These are phyloP conservation scores for Sesamia inferens DNA, from an alignment of 2,888 invertebrate species.

Conservation along the genomic window DNA sequence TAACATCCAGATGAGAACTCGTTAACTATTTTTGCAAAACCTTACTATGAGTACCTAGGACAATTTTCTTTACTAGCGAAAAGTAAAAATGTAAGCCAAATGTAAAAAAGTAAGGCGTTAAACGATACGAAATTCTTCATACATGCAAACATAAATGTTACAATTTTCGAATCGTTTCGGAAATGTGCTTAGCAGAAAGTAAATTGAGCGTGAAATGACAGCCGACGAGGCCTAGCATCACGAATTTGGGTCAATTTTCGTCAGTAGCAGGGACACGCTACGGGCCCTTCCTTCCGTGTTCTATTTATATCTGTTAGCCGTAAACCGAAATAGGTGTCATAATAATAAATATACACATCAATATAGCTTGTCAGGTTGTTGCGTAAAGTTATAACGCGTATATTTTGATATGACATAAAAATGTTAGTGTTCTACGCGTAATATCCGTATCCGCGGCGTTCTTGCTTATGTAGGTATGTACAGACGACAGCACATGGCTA, in stretches of 20 bases:
- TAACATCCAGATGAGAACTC: too few species aligned
- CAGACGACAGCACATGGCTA: too few species aligned
- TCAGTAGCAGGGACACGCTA: constrained; percentile 65
- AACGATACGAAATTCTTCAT: constrained; percentile 7
- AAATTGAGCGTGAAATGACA: constrained; percentile 84
- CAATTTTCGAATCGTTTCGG: constrained; percentile 65
- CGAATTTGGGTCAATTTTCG: constrained; percentile 82
- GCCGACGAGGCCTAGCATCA: constrained; percentile 70
- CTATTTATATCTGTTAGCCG: constrained; percentile 70
- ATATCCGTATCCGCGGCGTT: background rate
- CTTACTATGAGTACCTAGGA: background rate
- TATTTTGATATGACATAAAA: constrained; percentile 24
- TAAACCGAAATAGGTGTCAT: constrained; percentile 65
- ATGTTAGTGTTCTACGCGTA: background rate
- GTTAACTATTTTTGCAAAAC: too few species aligned
- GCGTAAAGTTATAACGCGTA: constrained; percentile 30
- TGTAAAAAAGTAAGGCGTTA: too few species aligned
- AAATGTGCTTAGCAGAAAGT: constrained; percentile 74
- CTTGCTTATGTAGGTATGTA: background rate
- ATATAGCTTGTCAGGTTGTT: constrained; percentile 53
- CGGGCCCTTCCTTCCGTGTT: constrained; percentile 68
- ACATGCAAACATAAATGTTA: constrained; percentile 44
- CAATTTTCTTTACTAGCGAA: background rate
- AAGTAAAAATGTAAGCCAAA: too few species aligned
- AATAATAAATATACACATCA: constrained; percentile 56